phyloP scores from a whole-genome alignment of 2,113 vertebrate genomes.

The Myocastor coypus region DNA sequence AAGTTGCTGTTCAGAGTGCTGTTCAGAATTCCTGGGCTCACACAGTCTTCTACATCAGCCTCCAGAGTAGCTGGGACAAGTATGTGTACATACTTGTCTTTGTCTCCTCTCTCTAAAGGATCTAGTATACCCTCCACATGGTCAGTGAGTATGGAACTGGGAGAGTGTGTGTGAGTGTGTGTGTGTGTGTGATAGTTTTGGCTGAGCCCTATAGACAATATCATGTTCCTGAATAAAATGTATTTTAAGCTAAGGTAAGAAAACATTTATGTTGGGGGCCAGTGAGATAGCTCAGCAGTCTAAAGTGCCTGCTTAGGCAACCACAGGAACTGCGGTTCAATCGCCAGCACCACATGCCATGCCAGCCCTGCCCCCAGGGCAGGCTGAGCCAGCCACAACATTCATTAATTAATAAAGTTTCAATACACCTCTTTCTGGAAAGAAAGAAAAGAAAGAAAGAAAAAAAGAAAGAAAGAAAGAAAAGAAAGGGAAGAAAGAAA shows the following conservation, averaged over 20 bases:
- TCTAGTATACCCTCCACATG: background rate
- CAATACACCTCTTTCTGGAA: too few relatives aligned
- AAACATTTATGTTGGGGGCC: background rate
- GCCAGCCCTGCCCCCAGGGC: too few relatives aligned
- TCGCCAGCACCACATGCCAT: too few relatives aligned
- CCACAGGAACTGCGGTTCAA: too few relatives aligned
- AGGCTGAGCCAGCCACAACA: too few relatives aligned
- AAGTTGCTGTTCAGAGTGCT: background rate
- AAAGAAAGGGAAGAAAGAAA: too few relatives aligned
- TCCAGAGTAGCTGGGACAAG: background rate
- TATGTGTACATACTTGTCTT: background rate
- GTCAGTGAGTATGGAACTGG: background rate
- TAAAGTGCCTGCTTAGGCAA: too few relatives aligned
- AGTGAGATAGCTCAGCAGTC: too few relatives aligned
- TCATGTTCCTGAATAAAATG: conserved; percentile 8
- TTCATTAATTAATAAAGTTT: too few relatives aligned
- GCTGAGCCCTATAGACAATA: background rate
- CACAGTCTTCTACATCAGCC: background rate
- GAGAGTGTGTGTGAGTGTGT: background rate
- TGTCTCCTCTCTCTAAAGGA: background rate
- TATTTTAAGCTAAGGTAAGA: conserved; percentile 10
- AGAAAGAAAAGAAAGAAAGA: background rate
- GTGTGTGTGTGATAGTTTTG: background rate
- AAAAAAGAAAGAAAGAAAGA: background rate
- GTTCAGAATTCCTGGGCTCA: background rate